These are phyloP conservation scores for Phalacrocorax brasilianus DNA, from an alignment of 2,113 vertebrate species.

Conservation along the genomic window DNA sequence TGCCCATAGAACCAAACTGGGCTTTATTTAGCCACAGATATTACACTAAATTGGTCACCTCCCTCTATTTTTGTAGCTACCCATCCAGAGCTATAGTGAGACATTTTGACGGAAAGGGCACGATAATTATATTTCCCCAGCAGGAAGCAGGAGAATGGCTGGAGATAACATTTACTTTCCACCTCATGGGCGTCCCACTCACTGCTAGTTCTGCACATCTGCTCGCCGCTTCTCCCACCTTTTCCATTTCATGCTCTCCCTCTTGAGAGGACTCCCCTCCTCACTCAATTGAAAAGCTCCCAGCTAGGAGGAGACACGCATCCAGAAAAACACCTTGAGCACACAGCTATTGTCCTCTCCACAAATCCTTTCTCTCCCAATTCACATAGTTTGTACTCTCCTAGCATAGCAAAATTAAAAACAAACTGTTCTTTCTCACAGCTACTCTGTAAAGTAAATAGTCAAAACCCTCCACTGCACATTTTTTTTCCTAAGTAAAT, in stretches of 20 bases:
- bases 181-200: background rate
- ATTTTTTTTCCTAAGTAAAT: background rate
- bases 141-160: conserved; percentile 1
- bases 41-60: background rate
- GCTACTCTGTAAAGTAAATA: conserved; percentile 2
- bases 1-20: background rate
- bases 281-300: background rate
- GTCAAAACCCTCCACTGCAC: background rate
- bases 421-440: background rate
- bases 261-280: background rate
- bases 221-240: background rate
- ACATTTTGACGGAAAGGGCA: background rate
- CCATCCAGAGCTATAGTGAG: background rate
- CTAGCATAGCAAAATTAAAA: background rate
- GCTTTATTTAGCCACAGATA: background rate
- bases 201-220: background rate
- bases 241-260: background rate
- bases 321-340: background rate
- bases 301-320: background rate
- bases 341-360: background rate
- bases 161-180: conserved; percentile 31
- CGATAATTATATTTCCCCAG: conserved; percentile 3
- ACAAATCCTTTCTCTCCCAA: background rate
- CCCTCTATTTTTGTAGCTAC: background rate
- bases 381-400: background rate